These are phyloP conservation scores for Tenrec ecaudatus DNA, from an alignment of 2,113 vertebrate genomes.

Conservation along the genomic window DNA sequence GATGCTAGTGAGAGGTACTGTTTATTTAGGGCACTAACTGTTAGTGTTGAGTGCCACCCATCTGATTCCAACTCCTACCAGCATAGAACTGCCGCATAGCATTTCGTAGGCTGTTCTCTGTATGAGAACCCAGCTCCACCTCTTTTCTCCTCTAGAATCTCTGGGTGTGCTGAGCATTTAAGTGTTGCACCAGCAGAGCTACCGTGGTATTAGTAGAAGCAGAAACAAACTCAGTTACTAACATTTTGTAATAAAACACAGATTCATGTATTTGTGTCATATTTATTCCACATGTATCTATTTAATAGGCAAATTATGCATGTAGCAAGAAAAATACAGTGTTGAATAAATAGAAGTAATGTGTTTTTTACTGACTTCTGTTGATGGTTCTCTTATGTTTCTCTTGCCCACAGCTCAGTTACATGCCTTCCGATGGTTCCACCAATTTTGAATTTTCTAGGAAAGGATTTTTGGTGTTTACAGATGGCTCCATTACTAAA, in stretches of 20 bases:
- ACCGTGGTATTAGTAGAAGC: not conserved
- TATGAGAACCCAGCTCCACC: not conserved
- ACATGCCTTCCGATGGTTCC: constrained; percentile 89
- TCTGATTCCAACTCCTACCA: not conserved
- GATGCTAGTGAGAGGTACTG: not conserved
- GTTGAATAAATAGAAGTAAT: constrained; percentile 7
- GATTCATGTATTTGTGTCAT: not conserved
- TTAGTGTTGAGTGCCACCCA: not conserved
- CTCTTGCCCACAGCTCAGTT: constrained; percentile 88
- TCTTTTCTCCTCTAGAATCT: not conserved
- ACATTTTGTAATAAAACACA: constrained; percentile 19
- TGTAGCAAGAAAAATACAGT: not conserved
- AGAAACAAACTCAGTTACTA: constrained; percentile 27
- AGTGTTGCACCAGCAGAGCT: not conserved
- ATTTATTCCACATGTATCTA: not conserved
- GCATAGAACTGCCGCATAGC: not conserved
- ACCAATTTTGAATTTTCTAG: constrained; percentile 94
- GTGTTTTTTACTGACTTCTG: not conserved
- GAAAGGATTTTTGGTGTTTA: constrained; percentile 94
- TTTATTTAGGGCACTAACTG: not conserved
- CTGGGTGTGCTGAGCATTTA: not conserved
- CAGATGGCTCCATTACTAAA: constrained; percentile 86
- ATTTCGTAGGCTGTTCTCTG: not conserved
- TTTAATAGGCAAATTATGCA: constrained; percentile 33
- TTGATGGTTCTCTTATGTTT: constrained; percentile 51